Base-by-base conservation (phyloP, 2,888 invertebrate genomes). In the Oscheius onirici region DNA sequence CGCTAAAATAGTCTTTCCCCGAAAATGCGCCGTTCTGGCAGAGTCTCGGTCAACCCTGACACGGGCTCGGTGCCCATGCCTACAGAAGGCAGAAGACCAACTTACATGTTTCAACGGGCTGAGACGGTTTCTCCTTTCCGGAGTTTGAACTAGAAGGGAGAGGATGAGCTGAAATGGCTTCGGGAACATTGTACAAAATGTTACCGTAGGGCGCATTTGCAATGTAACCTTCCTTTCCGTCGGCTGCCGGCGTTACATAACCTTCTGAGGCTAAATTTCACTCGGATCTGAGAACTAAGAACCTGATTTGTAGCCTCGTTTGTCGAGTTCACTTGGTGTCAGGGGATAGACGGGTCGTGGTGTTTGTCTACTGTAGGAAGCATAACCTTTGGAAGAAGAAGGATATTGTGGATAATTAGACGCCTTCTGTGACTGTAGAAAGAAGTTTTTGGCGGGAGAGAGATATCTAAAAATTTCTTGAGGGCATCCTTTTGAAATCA, bases 151-250 rank as follows among this genome's bases (percentile, higher is more conserved):
- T 34, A 3, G 34, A 34, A 34, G 34, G 34, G 5, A 34, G 8
- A 8, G 34, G 34, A 34, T 6, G 34, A 8, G 34, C 34, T 34
- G 34, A 8, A 34, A 8, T 34, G 8, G 34, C 5, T 8, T 3
- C 8, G 20, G 40, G 20, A 1, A 40, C 26, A 55, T 24, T 28
- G 1, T 55, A 13, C n/a, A 55, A 26, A 55, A 15, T 26, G n/a
- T 55, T 13, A 58, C 58, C 58, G 20, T 41, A 22, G 1, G 58
- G 58, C 40, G 58, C 58, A 26, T 20, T 24, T 13, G n/a, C 52
- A 52, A 52, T 34, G 8, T 34, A 34, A 34, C 8, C 34, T 34
- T 34, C 34, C 34, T n/a, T n/a, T n/a, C 34, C 34, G 34, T 34
- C 6, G 13, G 20, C 52, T 34, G n/a, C n/a, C n/a, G n/a, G n/a